Evolutionary conservation across 2,888 invertebrate species (phyloP).

Genomic region (Dynastes maya): DNA sequence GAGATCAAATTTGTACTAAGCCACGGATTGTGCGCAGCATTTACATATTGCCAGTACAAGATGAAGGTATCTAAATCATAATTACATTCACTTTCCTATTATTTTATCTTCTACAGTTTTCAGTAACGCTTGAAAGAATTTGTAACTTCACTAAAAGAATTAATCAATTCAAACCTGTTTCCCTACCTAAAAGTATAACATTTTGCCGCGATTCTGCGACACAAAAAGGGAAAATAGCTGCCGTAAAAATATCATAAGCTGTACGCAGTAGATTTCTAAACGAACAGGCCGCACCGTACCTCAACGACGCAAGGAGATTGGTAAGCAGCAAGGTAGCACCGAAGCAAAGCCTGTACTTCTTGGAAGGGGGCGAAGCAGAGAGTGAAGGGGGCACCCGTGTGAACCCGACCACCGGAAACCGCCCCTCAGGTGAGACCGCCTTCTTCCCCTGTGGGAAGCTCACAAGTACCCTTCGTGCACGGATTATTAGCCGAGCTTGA

Average conservation of each 20-base stretch:
- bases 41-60: too few species aligned
- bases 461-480: constrained; percentile 66
- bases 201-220: not conserved
- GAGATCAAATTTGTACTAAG: too few species aligned
- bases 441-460: constrained; percentile 66
- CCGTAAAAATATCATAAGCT: not conserved
- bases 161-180: not conserved
- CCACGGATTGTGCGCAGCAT: too few species aligned
- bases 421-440: constrained; percentile 68
- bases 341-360: constrained; percentile 34
- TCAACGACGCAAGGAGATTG: constrained; percentile 42
- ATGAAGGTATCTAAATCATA: too few species aligned
- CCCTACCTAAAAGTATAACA: not conserved
- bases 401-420: constrained; percentile 69
- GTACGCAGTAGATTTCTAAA: constrained; percentile 25
- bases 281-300: constrained; percentile 9
- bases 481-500: constrained; percentile 67
- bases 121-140: too few species aligned
- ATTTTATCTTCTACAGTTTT: too few species aligned
- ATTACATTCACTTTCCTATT: too few species aligned
- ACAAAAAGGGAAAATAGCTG: constrained; percentile 17
- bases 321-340: constrained; percentile 36
- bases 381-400: constrained; percentile 60
- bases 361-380: constrained; percentile 44
- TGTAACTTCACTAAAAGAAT: too few species aligned